Evolutionary conservation across 2,113 vertebrate genomes (phyloP).

Genomic region (Lophura nycthemera): DNA sequence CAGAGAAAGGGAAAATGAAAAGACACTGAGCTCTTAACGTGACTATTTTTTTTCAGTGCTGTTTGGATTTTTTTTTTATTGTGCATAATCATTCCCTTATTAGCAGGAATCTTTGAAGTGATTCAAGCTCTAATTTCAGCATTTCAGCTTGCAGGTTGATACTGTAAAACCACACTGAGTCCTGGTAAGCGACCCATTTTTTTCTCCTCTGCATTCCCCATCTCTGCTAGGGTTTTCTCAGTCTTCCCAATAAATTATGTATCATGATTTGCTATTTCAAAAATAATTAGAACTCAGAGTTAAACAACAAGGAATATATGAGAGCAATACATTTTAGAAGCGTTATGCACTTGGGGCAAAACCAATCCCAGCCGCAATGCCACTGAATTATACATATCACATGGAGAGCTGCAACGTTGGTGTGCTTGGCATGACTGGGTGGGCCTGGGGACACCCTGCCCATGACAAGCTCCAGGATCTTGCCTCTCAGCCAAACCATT

Average conservation of each 20-base stretch:
- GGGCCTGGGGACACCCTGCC: background rate
- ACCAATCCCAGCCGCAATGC: background rate
- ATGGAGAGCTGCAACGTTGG: background rate
- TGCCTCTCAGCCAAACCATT: background rate
- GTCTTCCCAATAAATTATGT: constrained; percentile 66
- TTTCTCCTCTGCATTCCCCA: background rate
- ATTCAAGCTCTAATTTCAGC: constrained; percentile 45
- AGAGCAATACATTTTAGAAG: background rate
- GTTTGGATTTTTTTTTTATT: background rate
- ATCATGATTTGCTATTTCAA: constrained; percentile 44
- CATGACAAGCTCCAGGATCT: background rate
- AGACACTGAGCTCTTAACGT: background rate
- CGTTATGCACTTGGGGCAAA: constrained; percentile 27
- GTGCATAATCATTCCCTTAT: constrained; percentile 57
- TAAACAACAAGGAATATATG: constrained; percentile 39
- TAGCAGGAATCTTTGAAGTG: constrained; percentile 55
- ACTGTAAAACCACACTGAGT: background rate
- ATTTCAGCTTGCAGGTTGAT: constrained; percentile 20
- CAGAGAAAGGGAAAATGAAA: constrained; percentile 19
- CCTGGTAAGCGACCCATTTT: constrained; percentile 7
- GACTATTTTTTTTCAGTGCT: constrained; percentile 13
- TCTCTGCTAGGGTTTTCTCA: constrained; percentile 31
- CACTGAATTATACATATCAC: constrained; percentile 35
- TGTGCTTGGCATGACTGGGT: background rate
- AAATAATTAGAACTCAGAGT: constrained; percentile 42